phyloP scores from a whole-genome alignment of 2,797 vertebrate genomes.

The Falco rusticolus region DNA sequence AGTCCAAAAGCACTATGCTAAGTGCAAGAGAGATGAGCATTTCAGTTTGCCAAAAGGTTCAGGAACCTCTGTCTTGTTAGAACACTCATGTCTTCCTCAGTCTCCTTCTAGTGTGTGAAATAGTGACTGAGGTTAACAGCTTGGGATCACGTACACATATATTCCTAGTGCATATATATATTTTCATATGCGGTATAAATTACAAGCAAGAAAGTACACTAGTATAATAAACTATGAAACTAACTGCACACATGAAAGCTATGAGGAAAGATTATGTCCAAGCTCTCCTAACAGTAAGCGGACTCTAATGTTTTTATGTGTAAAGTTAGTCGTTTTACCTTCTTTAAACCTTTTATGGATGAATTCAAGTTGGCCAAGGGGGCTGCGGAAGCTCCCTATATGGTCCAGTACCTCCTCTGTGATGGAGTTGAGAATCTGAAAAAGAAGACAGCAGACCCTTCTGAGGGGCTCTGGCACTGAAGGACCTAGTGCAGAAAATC shows the following conservation, averaged over 20 bases:
- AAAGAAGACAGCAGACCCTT: slow-evolving; percentile 2
- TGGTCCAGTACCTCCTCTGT: slow-evolving; percentile 90
- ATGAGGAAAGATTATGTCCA: background rate
- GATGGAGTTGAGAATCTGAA: slow-evolving; percentile 90
- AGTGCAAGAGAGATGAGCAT: background rate
- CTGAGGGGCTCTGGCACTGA: background rate
- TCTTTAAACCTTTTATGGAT: slow-evolving; percentile 86
- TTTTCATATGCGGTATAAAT: background rate
- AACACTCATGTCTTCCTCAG: background rate
- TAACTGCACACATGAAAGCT: background rate
- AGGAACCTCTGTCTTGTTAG: background rate
- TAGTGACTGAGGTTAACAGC: background rate
- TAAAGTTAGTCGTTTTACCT: slow-evolving; percentile 73
- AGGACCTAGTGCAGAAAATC: background rate
- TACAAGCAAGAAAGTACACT: background rate
- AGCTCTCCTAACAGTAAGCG: background rate
- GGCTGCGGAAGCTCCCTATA: slow-evolving; percentile 86
- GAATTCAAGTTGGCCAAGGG: slow-evolving; percentile 89
- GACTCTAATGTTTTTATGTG: background rate
- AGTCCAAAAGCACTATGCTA: background rate
- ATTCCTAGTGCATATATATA: background rate
- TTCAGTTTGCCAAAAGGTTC: background rate
- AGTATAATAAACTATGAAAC: background rate
- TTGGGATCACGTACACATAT: background rate
- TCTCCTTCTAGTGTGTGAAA: background rate